phyloP scores from a whole-genome alignment of 2,888 invertebrate species.

The Lamproptera curius region DNA sequence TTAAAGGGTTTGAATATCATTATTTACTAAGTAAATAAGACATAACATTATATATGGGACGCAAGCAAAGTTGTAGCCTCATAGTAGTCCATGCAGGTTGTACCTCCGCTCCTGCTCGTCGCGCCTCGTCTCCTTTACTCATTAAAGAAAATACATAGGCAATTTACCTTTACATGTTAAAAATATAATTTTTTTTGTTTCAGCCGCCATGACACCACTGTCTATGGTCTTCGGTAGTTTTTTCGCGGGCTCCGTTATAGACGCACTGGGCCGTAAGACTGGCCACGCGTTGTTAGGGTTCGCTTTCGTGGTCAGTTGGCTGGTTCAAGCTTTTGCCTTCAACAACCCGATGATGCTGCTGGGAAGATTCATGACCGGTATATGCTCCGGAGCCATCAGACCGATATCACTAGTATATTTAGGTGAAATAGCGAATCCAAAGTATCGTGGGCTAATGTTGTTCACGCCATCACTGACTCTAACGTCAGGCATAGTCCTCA shows the following conservation, averaged over 20 bases:
- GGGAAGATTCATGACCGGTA: constrained; percentile 43
- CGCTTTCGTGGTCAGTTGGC: constrained; percentile 44
- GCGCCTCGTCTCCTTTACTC: too few species aligned
- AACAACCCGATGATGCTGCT: constrained; percentile 35
- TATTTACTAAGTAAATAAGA: too few species aligned
- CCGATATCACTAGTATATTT: constrained; percentile 43
- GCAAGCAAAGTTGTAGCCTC: too few species aligned
- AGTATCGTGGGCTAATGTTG: constrained; percentile 39
- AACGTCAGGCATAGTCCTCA: constrained; percentile 36
- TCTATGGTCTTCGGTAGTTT: constrained; percentile 46
- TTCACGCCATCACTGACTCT: constrained; percentile 36
- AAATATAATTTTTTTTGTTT: constrained; percentile 30
- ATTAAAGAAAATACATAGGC: too few species aligned
- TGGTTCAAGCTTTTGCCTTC: constrained; percentile 35
- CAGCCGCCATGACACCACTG: constrained; percentile 42
- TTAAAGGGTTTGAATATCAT: too few species aligned
- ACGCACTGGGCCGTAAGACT: constrained; percentile 41
- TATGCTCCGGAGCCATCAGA: constrained; percentile 40
- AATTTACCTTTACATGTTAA: too few species aligned
- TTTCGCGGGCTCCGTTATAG: constrained; percentile 42
- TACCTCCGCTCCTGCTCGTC: too few species aligned
- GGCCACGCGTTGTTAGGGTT: constrained; percentile 38
- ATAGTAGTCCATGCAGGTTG: too few species aligned
- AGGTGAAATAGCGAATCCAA: constrained; percentile 46
- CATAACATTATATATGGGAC: too few species aligned